Conservation (phyloP, 2,797 vertebrate species). For the Sylvia borin region DNA sequence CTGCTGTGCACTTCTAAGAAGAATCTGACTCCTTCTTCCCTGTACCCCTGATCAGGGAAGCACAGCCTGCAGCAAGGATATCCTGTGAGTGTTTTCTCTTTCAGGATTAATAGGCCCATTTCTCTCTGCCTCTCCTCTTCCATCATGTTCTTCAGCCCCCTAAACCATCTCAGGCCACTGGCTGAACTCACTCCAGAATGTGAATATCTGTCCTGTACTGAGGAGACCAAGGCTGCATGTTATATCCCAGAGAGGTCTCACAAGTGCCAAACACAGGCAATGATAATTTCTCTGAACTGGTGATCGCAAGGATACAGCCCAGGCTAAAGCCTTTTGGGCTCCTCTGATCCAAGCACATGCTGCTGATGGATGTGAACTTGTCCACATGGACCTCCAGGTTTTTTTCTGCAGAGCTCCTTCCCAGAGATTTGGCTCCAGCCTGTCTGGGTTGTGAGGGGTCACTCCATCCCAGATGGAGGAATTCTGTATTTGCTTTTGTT, state of each 20-base stretch:
- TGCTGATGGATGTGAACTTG: not conserved
- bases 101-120: not conserved
- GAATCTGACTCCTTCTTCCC: not conserved
- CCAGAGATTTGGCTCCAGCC: not conserved
- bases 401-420: not conserved
- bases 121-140: not conserved
- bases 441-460: not conserved
- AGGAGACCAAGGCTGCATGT: not conserved
- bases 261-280: not conserved
- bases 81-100: not conserved
- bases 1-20: not conserved
- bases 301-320: not conserved
- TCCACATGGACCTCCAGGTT: not conserved
- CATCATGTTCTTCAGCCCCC: not conserved
- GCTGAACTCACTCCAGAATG: not conserved
- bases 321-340: not conserved
- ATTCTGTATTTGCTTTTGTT: not conserved
- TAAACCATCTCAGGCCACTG: not conserved
- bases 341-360: not conserved
- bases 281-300: not conserved
- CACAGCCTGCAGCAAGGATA: not conserved
- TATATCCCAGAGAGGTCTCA: not conserved
- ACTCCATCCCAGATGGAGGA: not conserved
- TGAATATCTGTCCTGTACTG: not conserved
- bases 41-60: not conserved